phyloP scores from a whole-genome alignment of 53 echinoderm and acorn worm genomes.

The Hippasteria phrygiana region DNA sequence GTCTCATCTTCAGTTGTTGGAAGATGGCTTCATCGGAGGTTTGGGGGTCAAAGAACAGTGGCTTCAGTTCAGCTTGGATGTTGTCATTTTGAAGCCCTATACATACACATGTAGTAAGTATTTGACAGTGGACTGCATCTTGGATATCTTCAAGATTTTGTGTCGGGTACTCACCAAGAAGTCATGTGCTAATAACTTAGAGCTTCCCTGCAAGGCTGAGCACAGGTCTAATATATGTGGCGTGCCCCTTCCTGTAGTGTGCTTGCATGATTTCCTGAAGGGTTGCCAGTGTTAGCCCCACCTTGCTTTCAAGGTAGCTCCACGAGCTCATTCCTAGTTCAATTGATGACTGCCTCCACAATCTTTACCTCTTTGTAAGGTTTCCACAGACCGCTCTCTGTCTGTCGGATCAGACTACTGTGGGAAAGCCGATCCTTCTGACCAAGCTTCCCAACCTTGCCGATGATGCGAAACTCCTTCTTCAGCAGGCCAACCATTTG shows the following conservation, averaged over 20 bases:
- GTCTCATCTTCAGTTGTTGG: slow-evolving; percentile 34
- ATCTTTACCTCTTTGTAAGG: slow-evolving; percentile 51
- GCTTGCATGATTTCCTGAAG: slow-evolving; percentile 41
- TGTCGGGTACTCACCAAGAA: slow-evolving; percentile 62
- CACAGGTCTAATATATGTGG: slow-evolving; percentile 62
- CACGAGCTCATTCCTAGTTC: slow-evolving; percentile 32
- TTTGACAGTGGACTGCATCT: slow-evolving; percentile 36
- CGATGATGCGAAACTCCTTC: slow-evolving; percentile 70
- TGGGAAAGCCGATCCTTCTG: slow-evolving; percentile 64
- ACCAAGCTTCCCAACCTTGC: slow-evolving; percentile 68
- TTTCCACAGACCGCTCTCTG: slow-evolving; percentile 49
- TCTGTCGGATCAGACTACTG: slow-evolving; percentile 47
- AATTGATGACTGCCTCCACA: slow-evolving; percentile 56
- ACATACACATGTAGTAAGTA: slow-evolving; percentile 63
- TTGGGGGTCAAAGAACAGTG: background rate
- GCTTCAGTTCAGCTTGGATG: slow-evolving; percentile 36
- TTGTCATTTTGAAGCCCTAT: slow-evolving; percentile 68
- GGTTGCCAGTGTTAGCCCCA: slow-evolving; percentile 27
- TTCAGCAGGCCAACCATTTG: slow-evolving; percentile 26
- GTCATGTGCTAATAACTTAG: slow-evolving; percentile 37
- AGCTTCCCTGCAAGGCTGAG: slow-evolving; percentile 7
- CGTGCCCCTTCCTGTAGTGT: slow-evolving; percentile 53
- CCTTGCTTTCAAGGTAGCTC: slow-evolving; percentile 59
- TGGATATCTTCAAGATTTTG: slow-evolving; percentile 62
- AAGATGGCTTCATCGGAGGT: slow-evolving; percentile 19